Evolutionary conservation across 2,797 vertebrate genomes (phyloP), one percentile per base, ranked within the genome.

Genomic region (Syngnathus acus): DNA sequence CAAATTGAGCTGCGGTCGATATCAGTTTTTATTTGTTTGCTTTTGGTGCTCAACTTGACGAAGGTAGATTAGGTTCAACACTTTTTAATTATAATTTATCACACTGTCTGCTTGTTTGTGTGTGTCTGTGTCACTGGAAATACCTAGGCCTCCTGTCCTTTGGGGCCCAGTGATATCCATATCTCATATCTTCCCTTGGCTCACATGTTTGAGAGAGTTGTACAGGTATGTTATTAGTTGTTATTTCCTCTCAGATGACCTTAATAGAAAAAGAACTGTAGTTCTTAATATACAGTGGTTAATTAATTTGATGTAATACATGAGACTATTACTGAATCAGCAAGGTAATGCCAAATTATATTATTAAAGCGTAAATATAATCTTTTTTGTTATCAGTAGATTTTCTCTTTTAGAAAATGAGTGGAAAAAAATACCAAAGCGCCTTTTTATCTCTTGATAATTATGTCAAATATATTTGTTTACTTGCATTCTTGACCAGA

Each of bases 141-240:
- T 57, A 14, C 54, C 19, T 51, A 94, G 92, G 77, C 21, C 21
- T 1, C 0, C 6, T 76, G 78, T 79, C 55, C 64, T 3, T 9
- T 93, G 58, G 65, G 53, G 74, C 17, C 72, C 76, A 83, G 59
- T 69, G 91, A 93, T 67, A 77, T 70, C 62, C 79, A 87, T 43
- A 83, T 87, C 70, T 95, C 92, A 17, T 94, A 79, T 82, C 91
- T 97, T 59, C 91, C 92, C 57, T 72, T 94, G 81, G 88, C 90
- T 73, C 89, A 89, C 73, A 90, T 93, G 87, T 94, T 85, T 89
- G 92, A 95, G 81, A 89, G 82, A 75, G 43, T 93, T 5, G 51
- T 92, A 5, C 76, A 87, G 93, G 91, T 95, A 88, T 81, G 82
- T 78, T 65, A 32, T 32, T 32, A 32, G 32, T 62, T 23, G 9